Conservation (phyloP, 2,888 invertebrate genomes). For the Clepsis dumicolana region DNA sequence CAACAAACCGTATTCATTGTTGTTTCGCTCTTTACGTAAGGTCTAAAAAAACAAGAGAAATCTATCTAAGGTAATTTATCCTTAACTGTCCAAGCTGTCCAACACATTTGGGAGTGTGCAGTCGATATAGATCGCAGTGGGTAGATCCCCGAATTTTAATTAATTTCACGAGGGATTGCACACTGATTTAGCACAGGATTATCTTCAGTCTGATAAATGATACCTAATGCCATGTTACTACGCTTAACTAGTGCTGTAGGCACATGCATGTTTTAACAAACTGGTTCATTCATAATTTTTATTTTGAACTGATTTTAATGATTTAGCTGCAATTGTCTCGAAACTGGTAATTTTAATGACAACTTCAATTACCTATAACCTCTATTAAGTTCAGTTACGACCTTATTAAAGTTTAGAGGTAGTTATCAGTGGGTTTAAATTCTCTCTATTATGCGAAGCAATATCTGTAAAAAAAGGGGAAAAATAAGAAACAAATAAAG, state of each 20-base stretch:
- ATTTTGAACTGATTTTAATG: neutral
- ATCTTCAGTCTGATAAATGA: conserved; percentile 1
- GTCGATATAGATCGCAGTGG: neutral
- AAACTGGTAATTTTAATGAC: neutral
- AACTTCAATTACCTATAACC: too few relatives aligned
- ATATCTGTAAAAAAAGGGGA: too few relatives aligned
- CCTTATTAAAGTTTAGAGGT: too few relatives aligned
- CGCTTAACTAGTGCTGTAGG: neutral
- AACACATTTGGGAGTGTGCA: neutral
- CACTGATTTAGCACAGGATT: neutral
- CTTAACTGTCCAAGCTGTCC: neutral
- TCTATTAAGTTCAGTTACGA: too few relatives aligned
- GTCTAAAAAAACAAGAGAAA: too few relatives aligned
- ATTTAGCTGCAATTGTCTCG: neutral
- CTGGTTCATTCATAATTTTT: too few relatives aligned
- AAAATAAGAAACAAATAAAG: too few relatives aligned
- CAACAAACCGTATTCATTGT: too few relatives aligned
- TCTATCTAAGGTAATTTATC: too few relatives aligned
- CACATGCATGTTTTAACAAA: neutral
- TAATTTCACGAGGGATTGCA: conserved; percentile 4
- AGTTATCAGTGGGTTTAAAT: too few relatives aligned
- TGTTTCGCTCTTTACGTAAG: too few relatives aligned
- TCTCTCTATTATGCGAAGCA: too few relatives aligned
- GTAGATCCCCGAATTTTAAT: neutral
- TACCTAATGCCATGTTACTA: neutral